Conservation (phyloP, 2,888 invertebrate genomes). For the Iselma pallidipennis region DNA sequence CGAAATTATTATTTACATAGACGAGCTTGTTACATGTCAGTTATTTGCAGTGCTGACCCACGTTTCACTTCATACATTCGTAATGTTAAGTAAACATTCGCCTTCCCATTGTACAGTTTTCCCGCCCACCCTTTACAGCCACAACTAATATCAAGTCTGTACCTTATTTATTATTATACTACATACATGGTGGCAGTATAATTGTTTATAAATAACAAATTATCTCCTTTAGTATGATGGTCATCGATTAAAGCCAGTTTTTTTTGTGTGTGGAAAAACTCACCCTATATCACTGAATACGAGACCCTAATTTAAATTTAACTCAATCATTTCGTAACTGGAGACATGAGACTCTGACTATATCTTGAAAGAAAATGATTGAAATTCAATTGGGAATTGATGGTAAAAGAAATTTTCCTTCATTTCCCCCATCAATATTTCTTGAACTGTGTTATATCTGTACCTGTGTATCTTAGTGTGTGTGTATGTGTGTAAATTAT, state of each 20-base stretch:
- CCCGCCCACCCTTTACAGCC: conserved; percentile 34
- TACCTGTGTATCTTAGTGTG: neutral
- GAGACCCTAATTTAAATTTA: neutral
- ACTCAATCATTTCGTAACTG: conserved; percentile 20
- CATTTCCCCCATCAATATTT: neutral
- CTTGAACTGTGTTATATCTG: neutral
- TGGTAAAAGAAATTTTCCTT: conserved; percentile 3
- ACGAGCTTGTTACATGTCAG: conserved; percentile 54
- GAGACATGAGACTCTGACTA: conserved; percentile 13
- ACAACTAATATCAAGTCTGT: neutral
- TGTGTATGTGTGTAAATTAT: conserved; percentile 32
- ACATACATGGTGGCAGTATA: conserved; percentile 17
- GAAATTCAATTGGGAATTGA: conserved; percentile 21
- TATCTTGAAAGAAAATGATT: conserved; percentile 14
- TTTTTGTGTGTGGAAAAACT: neutral
- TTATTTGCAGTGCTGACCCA: conserved; percentile 53
- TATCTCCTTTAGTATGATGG: conserved; percentile 21
- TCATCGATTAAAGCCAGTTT: conserved; percentile 6
- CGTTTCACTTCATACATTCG: conserved; percentile 52
- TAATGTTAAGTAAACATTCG: conserved; percentile 54
- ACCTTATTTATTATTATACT: neutral
- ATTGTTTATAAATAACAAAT: conserved; percentile 34
- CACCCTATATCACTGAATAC: too few relatives aligned
- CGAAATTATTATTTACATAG: conserved; percentile 59
- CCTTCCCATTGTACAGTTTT: conserved; percentile 28